These are phyloP conservation scores for Otus sunia DNA, from an alignment of 2,113 vertebrate species.

Conservation along the genomic window DNA sequence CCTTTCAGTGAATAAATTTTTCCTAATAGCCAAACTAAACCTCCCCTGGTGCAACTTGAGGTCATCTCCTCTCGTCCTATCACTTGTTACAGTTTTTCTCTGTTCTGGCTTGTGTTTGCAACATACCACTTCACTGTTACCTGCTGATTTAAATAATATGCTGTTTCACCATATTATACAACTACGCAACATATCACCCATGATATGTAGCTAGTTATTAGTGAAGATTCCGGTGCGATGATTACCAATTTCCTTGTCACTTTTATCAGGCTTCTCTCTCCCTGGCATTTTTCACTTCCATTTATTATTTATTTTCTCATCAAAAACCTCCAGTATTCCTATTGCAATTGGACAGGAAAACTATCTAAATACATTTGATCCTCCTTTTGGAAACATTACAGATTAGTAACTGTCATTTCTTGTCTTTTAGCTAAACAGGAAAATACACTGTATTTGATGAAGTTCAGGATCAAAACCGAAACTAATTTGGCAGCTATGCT, in stretches of 20 bases:
- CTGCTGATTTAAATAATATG: neutral
- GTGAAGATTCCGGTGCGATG: neutral
- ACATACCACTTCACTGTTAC: neutral
- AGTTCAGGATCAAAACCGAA: neutral
- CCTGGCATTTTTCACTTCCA: neutral
- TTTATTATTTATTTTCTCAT: neutral
- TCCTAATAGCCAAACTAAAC: neutral
- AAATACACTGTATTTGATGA: neutral
- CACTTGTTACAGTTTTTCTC: neutral
- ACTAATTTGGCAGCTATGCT: neutral
- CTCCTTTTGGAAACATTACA: neutral
- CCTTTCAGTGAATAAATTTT: neutral
- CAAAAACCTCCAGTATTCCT: neutral
- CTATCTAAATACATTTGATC: neutral
- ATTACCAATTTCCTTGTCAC: neutral
- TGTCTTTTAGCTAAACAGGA: neutral
- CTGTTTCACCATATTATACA: neutral
- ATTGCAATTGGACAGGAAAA: neutral
- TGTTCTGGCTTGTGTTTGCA: neutral
- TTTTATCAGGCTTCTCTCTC: neutral
- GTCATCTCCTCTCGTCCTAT: neutral
- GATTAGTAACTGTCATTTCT: neutral
- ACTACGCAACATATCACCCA: neutral
- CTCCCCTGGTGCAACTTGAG: neutral
- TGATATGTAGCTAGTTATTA: neutral